Evolutionary conservation across 2,113 vertebrate genomes (phyloP).

Genomic region (Spizaetus ornatus): DNA sequence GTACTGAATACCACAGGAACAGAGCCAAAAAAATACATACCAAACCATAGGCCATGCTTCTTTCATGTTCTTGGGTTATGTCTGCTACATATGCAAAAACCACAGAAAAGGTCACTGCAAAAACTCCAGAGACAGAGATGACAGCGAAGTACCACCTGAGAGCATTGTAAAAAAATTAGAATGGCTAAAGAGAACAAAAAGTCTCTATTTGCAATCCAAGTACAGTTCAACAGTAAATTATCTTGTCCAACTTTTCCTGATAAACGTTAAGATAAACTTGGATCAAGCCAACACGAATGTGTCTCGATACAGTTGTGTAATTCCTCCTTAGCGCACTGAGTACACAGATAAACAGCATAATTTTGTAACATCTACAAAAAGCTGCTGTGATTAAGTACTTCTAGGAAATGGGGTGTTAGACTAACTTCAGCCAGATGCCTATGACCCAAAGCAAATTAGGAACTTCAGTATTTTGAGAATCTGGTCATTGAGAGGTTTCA

Average conservation of each 20-base stretch:
- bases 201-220: neutral
- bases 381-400: neutral
- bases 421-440: neutral
- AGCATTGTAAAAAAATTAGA: neutral
- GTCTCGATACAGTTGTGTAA: rapidly evolving
- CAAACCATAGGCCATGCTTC: constrained; percentile 90
- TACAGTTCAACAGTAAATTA: neutral
- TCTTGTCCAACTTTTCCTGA: neutral
- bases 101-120: constrained; percentile 88
- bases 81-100: constrained; percentile 90
- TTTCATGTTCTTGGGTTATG: constrained; percentile 89
- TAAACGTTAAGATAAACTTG: neutral
- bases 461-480: neutral
- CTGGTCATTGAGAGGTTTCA: neutral
- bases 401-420: rapidly evolving
- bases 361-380: neutral
- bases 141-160: constrained; percentile 89
- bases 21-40: constrained; percentile 63
- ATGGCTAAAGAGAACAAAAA: neutral
- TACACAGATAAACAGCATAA: neutral
- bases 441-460: neutral
- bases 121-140: constrained; percentile 88
- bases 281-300: neutral
- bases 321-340: rapidly evolving
- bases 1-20: neutral